Evolutionary conservation across 2,113 vertebrate species (phyloP).

Genomic region (Scolopax mira): DNA sequence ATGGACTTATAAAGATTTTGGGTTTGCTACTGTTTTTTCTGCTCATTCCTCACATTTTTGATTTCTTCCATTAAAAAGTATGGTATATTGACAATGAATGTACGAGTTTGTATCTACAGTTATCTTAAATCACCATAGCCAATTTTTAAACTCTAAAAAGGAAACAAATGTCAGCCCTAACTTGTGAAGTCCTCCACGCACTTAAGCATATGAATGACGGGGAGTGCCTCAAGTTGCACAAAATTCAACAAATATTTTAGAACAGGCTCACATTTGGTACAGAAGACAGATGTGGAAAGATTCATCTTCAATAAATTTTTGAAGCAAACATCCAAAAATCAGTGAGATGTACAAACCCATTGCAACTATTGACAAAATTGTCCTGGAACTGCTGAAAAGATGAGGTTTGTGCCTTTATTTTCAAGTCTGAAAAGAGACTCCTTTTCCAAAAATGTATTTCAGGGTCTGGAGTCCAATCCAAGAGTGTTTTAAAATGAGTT

Average conservation of each 20-base stretch:
- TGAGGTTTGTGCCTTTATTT: neutral
- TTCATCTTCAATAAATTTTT: neutral
- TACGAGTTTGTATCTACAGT: neutral
- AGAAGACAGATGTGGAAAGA: neutral
- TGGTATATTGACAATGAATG: accelerated
- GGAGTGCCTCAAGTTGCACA: neutral
- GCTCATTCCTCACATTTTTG: neutral
- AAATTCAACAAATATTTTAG: neutral
- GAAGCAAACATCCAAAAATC: neutral
- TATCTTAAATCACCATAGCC: neutral
- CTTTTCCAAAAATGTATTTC: neutral
- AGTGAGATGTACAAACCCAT: neutral
- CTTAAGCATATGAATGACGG: neutral
- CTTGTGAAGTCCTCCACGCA: neutral
- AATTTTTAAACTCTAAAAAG: neutral
- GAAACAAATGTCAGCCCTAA: neutral
- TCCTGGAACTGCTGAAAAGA: neutral
- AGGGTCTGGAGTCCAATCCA: neutral
- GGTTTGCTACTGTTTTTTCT: neutral
- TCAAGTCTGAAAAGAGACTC: neutral
- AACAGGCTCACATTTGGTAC: neutral
- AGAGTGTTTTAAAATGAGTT: neutral
- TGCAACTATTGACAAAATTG: neutral
- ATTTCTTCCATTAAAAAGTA: neutral
- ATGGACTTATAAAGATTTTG: neutral